Evolutionary conservation across 2,113 vertebrate species (phyloP).

Genomic region (Nerophis ophidion): DNA sequence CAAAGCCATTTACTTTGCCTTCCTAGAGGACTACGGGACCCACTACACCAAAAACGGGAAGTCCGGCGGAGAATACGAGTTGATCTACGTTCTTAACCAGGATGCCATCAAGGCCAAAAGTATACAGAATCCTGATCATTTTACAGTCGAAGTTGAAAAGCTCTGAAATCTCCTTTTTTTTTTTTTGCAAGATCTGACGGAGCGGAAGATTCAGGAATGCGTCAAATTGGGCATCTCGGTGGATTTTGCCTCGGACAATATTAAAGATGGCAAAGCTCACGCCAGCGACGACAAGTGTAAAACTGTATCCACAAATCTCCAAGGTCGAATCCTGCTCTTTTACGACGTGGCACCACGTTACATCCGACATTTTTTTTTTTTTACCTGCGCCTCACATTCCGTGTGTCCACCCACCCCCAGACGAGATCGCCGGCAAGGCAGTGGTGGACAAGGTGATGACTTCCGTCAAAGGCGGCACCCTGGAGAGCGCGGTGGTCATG

Average conservation of each 20-base stretch:
- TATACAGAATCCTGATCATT: conserved; percentile 45
- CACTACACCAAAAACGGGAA: conserved; percentile 81
- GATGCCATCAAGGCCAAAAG: conserved; percentile 56
- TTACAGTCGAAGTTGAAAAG: neutral
- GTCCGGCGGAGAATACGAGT: conserved; percentile 82
- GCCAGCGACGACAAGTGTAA: conserved; percentile 18
- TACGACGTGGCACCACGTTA: too few relatives aligned
- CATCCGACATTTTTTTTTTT: too few relatives aligned
- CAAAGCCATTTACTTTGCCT: conserved; percentile 84
- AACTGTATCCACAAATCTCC: neutral
- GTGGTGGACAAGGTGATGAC: conserved; percentile 77
- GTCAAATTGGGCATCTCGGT: conserved; percentile 56
- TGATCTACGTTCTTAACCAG: conserved; percentile 82
- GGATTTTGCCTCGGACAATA: accelerated
- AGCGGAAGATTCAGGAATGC: conserved; percentile 68
- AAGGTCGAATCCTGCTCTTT: neutral
- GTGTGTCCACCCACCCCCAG: conserved; percentile 26
- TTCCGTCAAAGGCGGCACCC: conserved; percentile 76
- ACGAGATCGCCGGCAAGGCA: neutral
- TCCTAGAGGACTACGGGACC: conserved; percentile 88
- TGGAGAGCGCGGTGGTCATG: conserved; percentile 63
- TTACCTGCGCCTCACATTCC: neutral
- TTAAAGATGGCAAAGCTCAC: accelerated
- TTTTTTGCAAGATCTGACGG: conserved; percentile 67
- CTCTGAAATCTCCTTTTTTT: neutral